Evolutionary conservation across 2,797 vertebrate genomes (phyloP).

Genomic region (Cynodonichthys magdalenae): DNA sequence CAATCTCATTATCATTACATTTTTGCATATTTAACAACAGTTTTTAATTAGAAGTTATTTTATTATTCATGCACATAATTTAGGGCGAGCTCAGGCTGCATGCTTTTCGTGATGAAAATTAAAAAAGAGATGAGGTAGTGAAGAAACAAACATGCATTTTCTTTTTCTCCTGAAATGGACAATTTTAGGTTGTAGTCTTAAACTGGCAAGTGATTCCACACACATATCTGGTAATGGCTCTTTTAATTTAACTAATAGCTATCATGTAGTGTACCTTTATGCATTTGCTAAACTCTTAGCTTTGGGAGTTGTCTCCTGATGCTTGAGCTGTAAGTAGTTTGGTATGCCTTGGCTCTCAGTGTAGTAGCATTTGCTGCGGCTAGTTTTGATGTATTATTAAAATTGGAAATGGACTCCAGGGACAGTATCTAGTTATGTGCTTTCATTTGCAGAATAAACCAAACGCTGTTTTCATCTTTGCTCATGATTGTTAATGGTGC

Average conservation of each 20-base stretch:
- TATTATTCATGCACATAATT: conserved; percentile 99
- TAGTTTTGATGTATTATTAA: conserved; percentile 99
- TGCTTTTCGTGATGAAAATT: conserved; percentile 82
- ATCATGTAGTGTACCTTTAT: conserved; percentile 98
- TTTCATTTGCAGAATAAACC: conserved; percentile 99
- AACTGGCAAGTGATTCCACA: conserved; percentile 83
- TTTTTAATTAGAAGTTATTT: conserved; percentile 99
- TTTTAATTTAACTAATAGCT: conserved; percentile 99
- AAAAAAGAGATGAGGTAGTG: conserved; percentile 72
- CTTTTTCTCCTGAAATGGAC: conserved; percentile 78
- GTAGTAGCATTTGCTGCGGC: conserved; percentile 94
- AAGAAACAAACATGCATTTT: conserved; percentile 58
- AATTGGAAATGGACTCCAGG: conserved; percentile 99
- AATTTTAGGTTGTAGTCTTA: conserved; percentile 82
- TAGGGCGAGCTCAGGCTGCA: conserved; percentile 88
- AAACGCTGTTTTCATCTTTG: conserved; percentile 99
- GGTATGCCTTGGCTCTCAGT: conserved; percentile 92
- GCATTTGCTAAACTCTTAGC: conserved; percentile 95
- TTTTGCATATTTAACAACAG: conserved; percentile 99
- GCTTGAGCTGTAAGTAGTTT: conserved; percentile 90
- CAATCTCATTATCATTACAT: conserved; percentile 99
- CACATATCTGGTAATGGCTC: conserved; percentile 88
- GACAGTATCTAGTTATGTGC: conserved; percentile 98
- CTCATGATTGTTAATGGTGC: conserved; percentile 99
- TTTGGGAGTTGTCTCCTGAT: conserved; percentile 93